These are phyloP conservation scores for Ennomos erosarius DNA, from an alignment of 2,888 invertebrate genomes.

Conservation along the genomic window DNA sequence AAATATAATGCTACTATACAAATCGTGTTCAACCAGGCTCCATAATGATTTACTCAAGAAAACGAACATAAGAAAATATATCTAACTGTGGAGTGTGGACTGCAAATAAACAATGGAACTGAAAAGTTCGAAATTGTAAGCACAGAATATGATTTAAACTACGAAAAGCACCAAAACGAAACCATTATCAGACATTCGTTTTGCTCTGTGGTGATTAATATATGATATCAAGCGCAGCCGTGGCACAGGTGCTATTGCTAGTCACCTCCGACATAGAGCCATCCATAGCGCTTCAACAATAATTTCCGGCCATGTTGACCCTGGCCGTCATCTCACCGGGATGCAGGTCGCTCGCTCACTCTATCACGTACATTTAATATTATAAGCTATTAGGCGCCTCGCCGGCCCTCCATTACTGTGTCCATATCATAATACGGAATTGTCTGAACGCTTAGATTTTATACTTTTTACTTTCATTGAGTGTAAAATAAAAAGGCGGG, in stretches of 20 bases:
- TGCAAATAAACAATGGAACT: no score
- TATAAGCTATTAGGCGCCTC: constrained; percentile 82
- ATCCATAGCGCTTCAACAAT: constrained; percentile 15
- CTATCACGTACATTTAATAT: constrained; percentile 82
- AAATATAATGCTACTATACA: no score
- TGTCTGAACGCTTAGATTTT: constrained; percentile 81
- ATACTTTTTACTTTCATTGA: constrained; percentile 78
- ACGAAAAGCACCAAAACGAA: no score
- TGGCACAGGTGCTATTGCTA: background rate
- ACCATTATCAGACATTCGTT: no score
- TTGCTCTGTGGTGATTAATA: no score
- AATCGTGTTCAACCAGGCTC: no score
- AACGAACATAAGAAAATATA: no score
- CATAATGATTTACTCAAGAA: constrained; percentile 9
- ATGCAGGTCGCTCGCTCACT: constrained; percentile 55
- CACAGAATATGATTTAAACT: no score
- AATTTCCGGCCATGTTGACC: constrained; percentile 50
- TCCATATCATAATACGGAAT: constrained; percentile 84
- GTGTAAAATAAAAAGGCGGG: constrained; percentile 80
- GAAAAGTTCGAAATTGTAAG: no score
- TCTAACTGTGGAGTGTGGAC: no score
- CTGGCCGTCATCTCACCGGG: constrained; percentile 45
- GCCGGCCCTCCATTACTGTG: constrained; percentile 80
- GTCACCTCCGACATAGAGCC: constrained; percentile 5
- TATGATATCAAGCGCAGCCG: background rate